These are phyloP conservation scores for Malacoraja senta DNA, from an alignment of 2,797 vertebrate genomes.

Conservation along the genomic window DNA sequence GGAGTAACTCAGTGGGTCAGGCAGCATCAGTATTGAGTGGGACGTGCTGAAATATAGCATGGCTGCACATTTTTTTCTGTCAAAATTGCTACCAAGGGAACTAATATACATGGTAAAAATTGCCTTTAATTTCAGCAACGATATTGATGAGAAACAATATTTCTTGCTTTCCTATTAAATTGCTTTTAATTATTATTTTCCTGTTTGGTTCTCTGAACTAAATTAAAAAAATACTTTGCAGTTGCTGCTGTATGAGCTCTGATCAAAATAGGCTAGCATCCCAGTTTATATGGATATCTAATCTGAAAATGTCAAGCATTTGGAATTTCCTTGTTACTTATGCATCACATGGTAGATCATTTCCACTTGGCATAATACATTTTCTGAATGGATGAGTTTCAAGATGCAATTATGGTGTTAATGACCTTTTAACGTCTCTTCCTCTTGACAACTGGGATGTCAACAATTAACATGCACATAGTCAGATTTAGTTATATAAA, in stretches of 20 bases:
- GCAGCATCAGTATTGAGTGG: too few relatives aligned
- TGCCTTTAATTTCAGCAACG: neutral
- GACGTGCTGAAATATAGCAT: neutral
- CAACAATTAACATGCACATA: neutral
- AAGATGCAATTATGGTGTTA: slow-evolving; percentile 17
- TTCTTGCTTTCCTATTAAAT: neutral
- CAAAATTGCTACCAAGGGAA: neutral
- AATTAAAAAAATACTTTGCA: neutral
- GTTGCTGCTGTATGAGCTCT: neutral
- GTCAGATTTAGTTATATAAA: neutral
- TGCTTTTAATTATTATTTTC: too few relatives aligned
- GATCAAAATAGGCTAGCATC: neutral
- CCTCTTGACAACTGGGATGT: neutral
- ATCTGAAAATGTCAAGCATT: slow-evolving; percentile 34
- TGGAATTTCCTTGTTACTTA: neutral
- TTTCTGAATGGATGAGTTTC: slow-evolving; percentile 30
- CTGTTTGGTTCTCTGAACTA: too few relatives aligned
- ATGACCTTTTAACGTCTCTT: slow-evolving; percentile 25
- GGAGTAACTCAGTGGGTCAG: too few relatives aligned
- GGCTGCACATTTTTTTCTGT: neutral
- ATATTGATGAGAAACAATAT: neutral
- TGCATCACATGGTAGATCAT: slow-evolving; percentile 5
- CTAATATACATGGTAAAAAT: neutral
- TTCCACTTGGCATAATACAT: slow-evolving; percentile 23
- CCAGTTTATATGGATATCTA: neutral